These are phyloP conservation scores for Sclerurus mexicanus DNA, from an alignment of 2,113 vertebrate genomes.

Conservation along the genomic window DNA sequence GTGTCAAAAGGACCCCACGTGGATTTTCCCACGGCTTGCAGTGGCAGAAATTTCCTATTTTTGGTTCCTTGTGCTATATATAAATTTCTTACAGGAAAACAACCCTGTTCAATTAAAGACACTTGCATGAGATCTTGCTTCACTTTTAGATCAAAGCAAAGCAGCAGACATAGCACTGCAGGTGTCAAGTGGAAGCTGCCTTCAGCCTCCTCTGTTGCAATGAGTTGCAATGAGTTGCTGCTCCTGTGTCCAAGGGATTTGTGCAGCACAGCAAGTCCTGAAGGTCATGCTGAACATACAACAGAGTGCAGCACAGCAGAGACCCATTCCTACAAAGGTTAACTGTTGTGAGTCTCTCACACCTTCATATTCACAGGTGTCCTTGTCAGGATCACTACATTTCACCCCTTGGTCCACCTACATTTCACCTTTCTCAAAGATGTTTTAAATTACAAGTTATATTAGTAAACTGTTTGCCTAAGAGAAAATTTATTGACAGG, in stretches of 20 bases:
- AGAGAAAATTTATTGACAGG: not conserved
- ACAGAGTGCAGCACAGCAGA: not conserved
- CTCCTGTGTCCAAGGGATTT: not conserved
- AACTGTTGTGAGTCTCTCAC: not conserved
- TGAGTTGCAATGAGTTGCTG: too few species aligned
- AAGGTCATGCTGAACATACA: not conserved
- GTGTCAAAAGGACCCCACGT: not conserved
- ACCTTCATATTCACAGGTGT: not conserved
- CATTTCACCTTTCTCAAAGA: not conserved
- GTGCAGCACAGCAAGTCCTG: not conserved
- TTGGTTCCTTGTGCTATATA: not conserved
- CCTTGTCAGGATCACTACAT: not conserved
- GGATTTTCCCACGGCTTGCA: accelerated
- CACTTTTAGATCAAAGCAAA: not conserved
- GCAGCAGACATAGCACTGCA: not conserved
- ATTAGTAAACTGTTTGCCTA: not conserved
- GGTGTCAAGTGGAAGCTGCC: not conserved
- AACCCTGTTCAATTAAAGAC: not conserved
- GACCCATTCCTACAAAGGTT: accelerated
- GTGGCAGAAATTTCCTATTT: not conserved
- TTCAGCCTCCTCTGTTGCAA: not conserved
- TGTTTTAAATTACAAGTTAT: not conserved
- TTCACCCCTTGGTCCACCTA: not conserved
- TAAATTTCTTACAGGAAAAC: not conserved
- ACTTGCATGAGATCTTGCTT: not conserved